Evolutionary conservation across 1,140 invertebrate genomes (phyloP), one percentile per base, ranked within the genome.

Genomic region (Zaprionus africanus): DNA sequence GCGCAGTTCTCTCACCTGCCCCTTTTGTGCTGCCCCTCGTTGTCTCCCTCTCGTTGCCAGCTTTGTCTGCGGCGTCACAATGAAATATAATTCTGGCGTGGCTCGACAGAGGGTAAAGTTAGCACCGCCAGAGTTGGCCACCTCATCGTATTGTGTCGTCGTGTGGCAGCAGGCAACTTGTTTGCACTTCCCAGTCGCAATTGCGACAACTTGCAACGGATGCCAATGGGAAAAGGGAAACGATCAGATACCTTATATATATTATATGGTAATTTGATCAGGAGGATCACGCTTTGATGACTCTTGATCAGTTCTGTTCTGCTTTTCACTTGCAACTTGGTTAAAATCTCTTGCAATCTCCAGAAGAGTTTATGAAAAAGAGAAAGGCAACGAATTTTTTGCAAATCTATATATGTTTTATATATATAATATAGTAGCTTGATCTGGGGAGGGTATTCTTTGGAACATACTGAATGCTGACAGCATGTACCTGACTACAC

Each of bases 1-100:
- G 65, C 57, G 41, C 49, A 58, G 49, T 26, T 12, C 56, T 19
- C 34, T 36, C 22, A 17, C 77, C 43, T 60, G 0, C 13, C 15
- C 11, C 5, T 13, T 13, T 22, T 53, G 43, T 34, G 7, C n/a
- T 43, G 13, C 34, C 28, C 28, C 19, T 22, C 57, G 28, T 28
- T 34, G 2, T 34, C 24, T 17, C 28, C 43, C 31, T 36, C 77
- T 51, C 19, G 41, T 59, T 13, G 43, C 53, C 26, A 22, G 36
- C 64, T 72, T 84, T 84, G 81, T 84, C 69, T 64, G 64, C 9
- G 43, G 15, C 11, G 13, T 11, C 64, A 84, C 81, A 83, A 84
- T 83, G 65, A 60, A 78, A 67, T 65, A 81, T 74, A 81, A 78
- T 84, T 77, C 78, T 77, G 46, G 38, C 61, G 59, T 68, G 46